phyloP scores from a whole-genome alignment of 1,140 invertebrate genomes.

The Vanessa atalanta region DNA sequence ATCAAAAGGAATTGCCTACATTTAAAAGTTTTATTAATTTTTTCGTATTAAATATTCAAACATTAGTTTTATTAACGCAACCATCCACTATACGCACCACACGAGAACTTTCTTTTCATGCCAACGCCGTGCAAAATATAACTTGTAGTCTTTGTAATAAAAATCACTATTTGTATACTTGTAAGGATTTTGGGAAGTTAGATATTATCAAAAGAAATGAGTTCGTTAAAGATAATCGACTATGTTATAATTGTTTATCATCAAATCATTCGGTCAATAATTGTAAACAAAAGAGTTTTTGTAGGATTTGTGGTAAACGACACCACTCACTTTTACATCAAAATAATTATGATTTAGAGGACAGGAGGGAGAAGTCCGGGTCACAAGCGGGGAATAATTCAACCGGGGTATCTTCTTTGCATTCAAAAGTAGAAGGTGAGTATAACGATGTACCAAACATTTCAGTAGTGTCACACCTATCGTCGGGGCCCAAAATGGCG shows the following conservation, averaged over 20 bases:
- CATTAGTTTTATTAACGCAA: conserved; percentile 4
- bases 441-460: no score
- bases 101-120: conserved; percentile 25
- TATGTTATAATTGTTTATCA: conserved; percentile 31
- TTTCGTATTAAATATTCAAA: not conserved
- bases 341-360: no score
- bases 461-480: no score
- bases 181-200: conserved; percentile 13
- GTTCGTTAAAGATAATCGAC: conserved; percentile 19
- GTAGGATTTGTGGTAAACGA: conserved; percentile 24
- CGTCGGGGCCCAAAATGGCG: not conserved
- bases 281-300: conserved; percentile 28
- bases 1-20: not conserved
- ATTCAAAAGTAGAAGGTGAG: no score
- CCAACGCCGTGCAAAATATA: conserved; percentile 13
- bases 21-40: not conserved
- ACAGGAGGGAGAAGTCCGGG: no score
- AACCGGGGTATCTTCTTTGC: no score
- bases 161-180: conserved; percentile 28
- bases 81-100: conserved; percentile 19
- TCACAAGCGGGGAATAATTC: no score
- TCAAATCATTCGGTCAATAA: conserved; percentile 20
- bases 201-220: conserved; percentile 17
- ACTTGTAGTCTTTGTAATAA: conserved; percentile 18
- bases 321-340: not conserved